Evolutionary conservation across 2,113 vertebrate species (phyloP).

Genomic region (Nycticorax nycticorax): DNA sequence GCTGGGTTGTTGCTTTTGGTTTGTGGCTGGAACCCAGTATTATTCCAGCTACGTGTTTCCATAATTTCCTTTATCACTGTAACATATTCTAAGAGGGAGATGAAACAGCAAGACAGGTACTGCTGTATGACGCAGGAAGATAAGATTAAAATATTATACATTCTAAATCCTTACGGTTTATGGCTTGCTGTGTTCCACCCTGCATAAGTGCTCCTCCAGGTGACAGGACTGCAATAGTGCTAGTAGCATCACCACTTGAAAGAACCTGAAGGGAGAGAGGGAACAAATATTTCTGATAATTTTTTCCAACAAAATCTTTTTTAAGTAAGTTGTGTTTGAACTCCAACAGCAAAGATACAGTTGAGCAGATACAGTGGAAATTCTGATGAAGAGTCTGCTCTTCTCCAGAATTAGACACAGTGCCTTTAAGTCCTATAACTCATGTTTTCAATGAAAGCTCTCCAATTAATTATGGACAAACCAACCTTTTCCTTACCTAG

Average conservation of each 20-base stretch:
- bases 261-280: slow-evolving; percentile 81
- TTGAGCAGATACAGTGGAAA: background rate
- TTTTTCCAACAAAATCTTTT: background rate
- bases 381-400: background rate
- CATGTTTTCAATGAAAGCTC: background rate
- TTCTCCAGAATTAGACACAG: background rate
- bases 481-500: background rate
- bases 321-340: background rate
- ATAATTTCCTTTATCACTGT: background rate
- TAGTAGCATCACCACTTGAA: slow-evolving; percentile 86
- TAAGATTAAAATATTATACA: background rate
- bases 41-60: background rate
- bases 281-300: background rate
- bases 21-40: background rate
- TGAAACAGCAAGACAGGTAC: background rate
- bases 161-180: slow-evolving; percentile 85
- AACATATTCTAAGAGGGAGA: background rate
- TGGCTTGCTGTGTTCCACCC: slow-evolving; percentile 89
- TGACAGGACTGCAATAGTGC: slow-evolving; percentile 90
- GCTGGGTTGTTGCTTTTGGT: background rate
- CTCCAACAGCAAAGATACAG: background rate
- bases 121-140: background rate
- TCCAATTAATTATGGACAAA: background rate
- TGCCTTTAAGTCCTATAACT: background rate
- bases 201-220: slow-evolving; percentile 96